Percentiles rank a stretch among this genome's conserved stretches.
These are phyloP conservation scores for Solen grandis DNA, from an alignment of 1,140 invertebrate genomes.

Conservation along the genomic window DNA sequence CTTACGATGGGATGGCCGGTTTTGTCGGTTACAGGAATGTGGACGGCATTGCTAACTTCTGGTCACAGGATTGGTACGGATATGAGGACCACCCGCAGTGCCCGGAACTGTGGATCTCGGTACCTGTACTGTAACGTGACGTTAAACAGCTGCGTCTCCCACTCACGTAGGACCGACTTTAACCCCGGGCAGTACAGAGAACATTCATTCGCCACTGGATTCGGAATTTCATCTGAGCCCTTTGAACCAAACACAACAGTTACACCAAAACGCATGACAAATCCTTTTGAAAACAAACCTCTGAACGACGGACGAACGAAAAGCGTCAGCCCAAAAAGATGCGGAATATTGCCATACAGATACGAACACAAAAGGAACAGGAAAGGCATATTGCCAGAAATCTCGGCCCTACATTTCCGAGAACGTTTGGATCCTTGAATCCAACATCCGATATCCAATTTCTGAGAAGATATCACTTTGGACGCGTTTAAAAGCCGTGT, in stretches of 20 bases:
- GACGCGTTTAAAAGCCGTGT: too few species aligned
- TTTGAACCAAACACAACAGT: slow-evolving; percentile 14
- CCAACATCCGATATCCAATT: too few species aligned
- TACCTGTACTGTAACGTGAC: not conserved
- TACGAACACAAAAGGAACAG: too few species aligned
- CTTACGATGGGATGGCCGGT: not conserved
- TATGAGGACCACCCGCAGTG: not conserved
- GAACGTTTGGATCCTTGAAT: too few species aligned
- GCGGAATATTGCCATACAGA: too few species aligned
- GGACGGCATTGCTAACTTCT: slow-evolving; percentile 7
- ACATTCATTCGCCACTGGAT: too few species aligned
- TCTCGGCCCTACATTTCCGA: too few species aligned
- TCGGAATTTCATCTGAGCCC: not conserved
- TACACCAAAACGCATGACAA: slow-evolving; percentile 23
- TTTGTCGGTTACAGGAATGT: slow-evolving; percentile 3
- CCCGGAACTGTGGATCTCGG: not conserved
- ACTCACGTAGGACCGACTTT: slow-evolving; percentile 32
- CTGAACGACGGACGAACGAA: slow-evolving; percentile 6
- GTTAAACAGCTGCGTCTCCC: slow-evolving; percentile 9
- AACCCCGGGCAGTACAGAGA: slow-evolving; percentile 1
- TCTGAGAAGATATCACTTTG: too few species aligned
- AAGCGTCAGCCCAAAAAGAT: slow-evolving; percentile 26
- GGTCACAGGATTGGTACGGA: not conserved
- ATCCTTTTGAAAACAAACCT: slow-evolving; percentile 1
- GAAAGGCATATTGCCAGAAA: too few species aligned